phyloP scores from a whole-genome alignment of 2,888 invertebrate species.

The Eupithecia dodoneata region DNA sequence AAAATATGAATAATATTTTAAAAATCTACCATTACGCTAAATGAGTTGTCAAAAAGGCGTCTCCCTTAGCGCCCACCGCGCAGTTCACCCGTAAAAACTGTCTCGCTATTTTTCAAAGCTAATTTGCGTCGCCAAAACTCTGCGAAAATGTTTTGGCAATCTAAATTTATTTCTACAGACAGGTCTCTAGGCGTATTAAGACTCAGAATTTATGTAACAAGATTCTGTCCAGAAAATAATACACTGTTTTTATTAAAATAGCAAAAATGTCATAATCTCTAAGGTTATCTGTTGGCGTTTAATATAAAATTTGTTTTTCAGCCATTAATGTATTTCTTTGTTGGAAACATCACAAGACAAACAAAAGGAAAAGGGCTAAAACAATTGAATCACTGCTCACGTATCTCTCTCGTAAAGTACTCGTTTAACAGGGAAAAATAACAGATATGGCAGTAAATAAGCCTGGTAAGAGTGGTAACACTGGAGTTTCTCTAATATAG shows the following conservation, averaged over 20 bases:
- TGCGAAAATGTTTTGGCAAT: conserved; percentile 41
- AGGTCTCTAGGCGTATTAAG: conserved; percentile 46
- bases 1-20: not conserved
- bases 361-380: conserved; percentile 27
- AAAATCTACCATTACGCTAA: not conserved
- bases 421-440: conserved; percentile 48
- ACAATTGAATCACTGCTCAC: conserved; percentile 38
- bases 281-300: not conserved
- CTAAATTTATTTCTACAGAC: conserved; percentile 43
- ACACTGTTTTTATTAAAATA: conserved; percentile 31
- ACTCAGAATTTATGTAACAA: conserved; percentile 40
- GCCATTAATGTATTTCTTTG: not conserved
- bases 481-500: not conserved
- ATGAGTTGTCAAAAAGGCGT: conserved; percentile 37
- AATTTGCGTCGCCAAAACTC: conserved; percentile 42
- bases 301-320: not conserved
- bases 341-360: conserved; percentile 17
- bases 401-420: conserved; percentile 41
- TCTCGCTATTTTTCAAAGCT: conserved; percentile 37
- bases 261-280: conserved; percentile 13
- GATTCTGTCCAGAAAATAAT: conserved; percentile 29
- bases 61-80: conserved; percentile 36
- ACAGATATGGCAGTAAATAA: conserved; percentile 54
- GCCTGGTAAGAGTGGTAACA: conserved; percentile 21
- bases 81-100: conserved; percentile 36